Percentiles rank a stretch among this genome's conserved stretches.
phyloP scores from a whole-genome alignment of 1,140 invertebrate species.

The Patella vulgata region DNA sequence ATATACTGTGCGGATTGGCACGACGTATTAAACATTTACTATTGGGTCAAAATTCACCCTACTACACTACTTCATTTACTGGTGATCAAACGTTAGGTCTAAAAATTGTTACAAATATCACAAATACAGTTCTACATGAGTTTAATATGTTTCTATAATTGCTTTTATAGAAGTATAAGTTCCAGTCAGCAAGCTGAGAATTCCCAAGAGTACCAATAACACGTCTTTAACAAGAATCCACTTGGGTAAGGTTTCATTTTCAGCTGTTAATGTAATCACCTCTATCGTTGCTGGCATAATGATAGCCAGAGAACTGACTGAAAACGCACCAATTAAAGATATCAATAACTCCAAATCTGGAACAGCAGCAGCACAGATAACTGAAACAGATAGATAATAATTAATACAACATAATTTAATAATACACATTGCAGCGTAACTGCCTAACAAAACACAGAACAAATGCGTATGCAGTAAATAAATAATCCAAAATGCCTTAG shows the following conservation, averaged over 20 bases:
- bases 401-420: too few species aligned
- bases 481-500: too few species aligned
- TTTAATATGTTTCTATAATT: slow-evolving; percentile 45
- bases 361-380: slow-evolving; percentile 82
- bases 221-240: slow-evolving; percentile 50
- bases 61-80: too few species aligned
- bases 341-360: slow-evolving; percentile 90
- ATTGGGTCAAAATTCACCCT: too few species aligned
- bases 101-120: too few species aligned
- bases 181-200: slow-evolving; percentile 59
- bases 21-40: too few species aligned
- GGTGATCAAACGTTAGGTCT: too few species aligned
- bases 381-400: slow-evolving; percentile 72
- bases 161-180: slow-evolving; percentile 50
- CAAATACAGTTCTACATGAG: too few species aligned
- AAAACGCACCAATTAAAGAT: slow-evolving; percentile 89
- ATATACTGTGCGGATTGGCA: too few species aligned
- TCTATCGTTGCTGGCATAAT: slow-evolving; percentile 93
- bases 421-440: too few species aligned
- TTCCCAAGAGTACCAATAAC: slow-evolving; percentile 54
- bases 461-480: too few species aligned
- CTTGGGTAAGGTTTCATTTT: slow-evolving; percentile 24
- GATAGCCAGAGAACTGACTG: slow-evolving; percentile 86
- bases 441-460: too few species aligned
- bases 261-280: slow-evolving; percentile 73